phyloP scores from a whole-genome alignment of 2,797 vertebrate genomes.

The Capromys pilorides region DNA sequence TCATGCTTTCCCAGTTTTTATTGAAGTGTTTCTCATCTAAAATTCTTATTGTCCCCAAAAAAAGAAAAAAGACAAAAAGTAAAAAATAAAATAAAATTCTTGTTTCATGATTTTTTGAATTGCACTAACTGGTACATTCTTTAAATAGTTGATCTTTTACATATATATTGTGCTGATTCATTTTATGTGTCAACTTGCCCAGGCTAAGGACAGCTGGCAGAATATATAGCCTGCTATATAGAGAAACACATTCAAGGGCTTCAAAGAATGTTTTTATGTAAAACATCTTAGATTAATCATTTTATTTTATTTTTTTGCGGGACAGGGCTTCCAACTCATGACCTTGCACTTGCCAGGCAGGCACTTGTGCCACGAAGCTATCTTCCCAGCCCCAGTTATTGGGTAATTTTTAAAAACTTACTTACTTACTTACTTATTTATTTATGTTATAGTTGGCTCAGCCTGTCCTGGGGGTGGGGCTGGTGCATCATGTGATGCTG shows the following conservation, averaged over 20 bases:
- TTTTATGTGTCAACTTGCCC: neutral
- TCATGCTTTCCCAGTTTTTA: neutral
- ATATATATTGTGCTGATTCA: neutral
- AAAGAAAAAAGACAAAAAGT: too few relatives aligned
- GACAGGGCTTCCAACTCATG: too few relatives aligned
- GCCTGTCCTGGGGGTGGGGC: too few relatives aligned
- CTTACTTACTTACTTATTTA: too few relatives aligned
- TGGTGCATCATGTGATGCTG: too few relatives aligned
- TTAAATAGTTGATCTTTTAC: conserved; percentile 31
- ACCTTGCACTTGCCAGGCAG: too few relatives aligned
- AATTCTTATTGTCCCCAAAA: neutral
- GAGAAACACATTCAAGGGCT: neutral
- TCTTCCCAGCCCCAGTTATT: too few relatives aligned
- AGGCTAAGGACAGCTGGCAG: neutral
- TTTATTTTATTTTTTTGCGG: neutral
- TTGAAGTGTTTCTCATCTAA: neutral
- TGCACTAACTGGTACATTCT: neutral
- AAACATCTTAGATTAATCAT: neutral
- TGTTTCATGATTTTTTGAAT: neutral
- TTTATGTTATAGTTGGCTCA: too few relatives aligned
- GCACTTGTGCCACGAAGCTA: too few relatives aligned
- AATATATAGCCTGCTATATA: neutral
- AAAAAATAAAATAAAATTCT: too few relatives aligned
- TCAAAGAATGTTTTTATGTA: neutral
- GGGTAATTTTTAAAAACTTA: too few relatives aligned